Base-by-base conservation (phyloP, 35 echinoderm and acorn worm species). In the Ptychodera flava region DNA sequence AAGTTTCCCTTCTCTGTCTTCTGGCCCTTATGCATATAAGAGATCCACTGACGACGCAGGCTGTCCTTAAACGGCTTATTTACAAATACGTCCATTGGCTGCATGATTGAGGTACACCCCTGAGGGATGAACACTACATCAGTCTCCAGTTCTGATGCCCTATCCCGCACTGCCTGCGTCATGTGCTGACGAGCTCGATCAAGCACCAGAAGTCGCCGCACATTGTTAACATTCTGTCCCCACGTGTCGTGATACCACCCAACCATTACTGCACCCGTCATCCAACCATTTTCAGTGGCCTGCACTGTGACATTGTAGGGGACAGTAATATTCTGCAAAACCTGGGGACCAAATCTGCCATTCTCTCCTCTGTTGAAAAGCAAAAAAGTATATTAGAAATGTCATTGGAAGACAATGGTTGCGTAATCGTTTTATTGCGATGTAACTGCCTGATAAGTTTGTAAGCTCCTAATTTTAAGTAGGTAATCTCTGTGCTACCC, bases 11-110 rank as follows among this genome's bases (percentile, higher is more conserved):
- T 30, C 22, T 76, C 52, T 35, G 85, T 87, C 22, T 22, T 64
- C 6, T 79, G 34, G 28, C 78, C 12, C 79, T 32, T 16, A n/a
- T n/a, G n/a, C n/a, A n/a, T n/a, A n/a, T n/a, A n/a, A n/a, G n/a
- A n/a, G n/a, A 76, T 87, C 85, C 85, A 87, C 29, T 78, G 28
- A 33, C 31, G 29, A 0, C 85, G 77, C 32, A 87, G 28, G 30
- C 29, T 86, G 77, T 78, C 33, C 33, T 87, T 87, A 79, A 87
- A 87, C n/a, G 85, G 76, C 31, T 45, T 52, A n/a, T 87, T 87
- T 0, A 87, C 85, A 35, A 30, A 28, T 16, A 87, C 80, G 31
- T 82, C 80, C 80, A 82, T 82, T 1, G 80, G 80, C 80, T 82
- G 80, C 27, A 31, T 22, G 1, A 82, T 82, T 16, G 30, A 22